Conservation (phyloP, 2,888 invertebrate species). For the Sphaerophoria rueppellii region DNA sequence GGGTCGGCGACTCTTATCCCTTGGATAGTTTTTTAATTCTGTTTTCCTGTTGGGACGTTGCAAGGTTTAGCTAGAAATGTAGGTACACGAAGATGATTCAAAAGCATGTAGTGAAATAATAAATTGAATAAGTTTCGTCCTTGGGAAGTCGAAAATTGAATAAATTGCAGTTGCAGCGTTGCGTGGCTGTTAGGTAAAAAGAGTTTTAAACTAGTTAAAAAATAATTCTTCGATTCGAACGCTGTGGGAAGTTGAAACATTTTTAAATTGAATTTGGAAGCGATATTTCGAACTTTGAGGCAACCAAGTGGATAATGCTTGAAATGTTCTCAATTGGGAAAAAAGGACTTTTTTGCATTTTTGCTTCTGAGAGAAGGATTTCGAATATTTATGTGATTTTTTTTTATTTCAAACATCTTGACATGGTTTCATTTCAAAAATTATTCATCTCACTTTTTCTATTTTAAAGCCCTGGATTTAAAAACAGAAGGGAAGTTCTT, state of each 20-base stretch:
- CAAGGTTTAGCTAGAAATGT: neutral
- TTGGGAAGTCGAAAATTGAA: neutral
- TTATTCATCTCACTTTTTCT: no score
- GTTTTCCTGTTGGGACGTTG: neutral
- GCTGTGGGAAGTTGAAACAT: neutral
- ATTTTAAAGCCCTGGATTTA: no score
- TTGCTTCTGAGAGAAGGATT: no score
- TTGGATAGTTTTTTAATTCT: slow-evolving; percentile 1
- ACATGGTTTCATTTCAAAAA: no score
- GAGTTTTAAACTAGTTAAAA: neutral
- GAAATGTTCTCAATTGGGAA: no score
- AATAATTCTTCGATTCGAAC: neutral
- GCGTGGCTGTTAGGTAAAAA: neutral
- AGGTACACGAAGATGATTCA: neutral
- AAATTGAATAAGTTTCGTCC: slow-evolving; percentile 26
- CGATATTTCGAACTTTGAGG: neutral
- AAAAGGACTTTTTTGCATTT: no score
- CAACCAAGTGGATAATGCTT: neutral
- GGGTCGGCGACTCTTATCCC: slow-evolving; percentile 50
- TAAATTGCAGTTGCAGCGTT: neutral
- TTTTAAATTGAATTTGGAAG: neutral
- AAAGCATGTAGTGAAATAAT: neutral
- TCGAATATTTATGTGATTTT: no score
- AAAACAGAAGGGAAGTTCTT: no score
- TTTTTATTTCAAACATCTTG: no score